Percentiles rank a stretch among this genome's conserved stretches.
Conservation (phyloP, 2,797 vertebrate genomes). For the Gymnopithys bicolor region DNA sequence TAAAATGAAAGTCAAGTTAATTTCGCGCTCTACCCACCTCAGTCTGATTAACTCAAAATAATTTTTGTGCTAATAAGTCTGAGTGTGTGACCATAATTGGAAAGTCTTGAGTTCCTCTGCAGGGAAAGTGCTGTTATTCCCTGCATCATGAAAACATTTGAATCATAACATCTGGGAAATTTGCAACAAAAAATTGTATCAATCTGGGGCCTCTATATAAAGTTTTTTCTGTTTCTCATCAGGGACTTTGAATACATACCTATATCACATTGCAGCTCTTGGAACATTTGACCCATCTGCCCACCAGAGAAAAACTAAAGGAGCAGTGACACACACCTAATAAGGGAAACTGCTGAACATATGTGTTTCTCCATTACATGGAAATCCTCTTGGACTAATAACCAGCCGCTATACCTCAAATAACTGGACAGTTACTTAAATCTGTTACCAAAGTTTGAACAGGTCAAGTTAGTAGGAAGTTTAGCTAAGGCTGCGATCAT, state of each 20-base stretch:
- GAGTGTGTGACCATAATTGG: constrained; percentile 20
- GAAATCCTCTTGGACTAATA: background rate
- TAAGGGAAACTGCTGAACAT: background rate
- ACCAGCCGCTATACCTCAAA: background rate
- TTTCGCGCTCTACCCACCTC: constrained; percentile 63
- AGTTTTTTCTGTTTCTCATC: constrained; percentile 16
- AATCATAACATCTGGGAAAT: constrained; percentile 23
- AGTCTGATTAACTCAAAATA: constrained; percentile 55
- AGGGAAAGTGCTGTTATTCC: constrained; percentile 11
- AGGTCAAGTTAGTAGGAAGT: background rate
- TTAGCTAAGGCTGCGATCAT: background rate
- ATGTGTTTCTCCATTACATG: background rate
- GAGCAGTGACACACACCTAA: background rate
- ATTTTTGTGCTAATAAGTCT: constrained; percentile 53
- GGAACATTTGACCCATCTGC: constrained; percentile 25
- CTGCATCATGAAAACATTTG: constrained; percentile 9
- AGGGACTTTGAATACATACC: background rate
- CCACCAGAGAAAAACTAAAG: background rate
- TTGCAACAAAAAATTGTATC: background rate
- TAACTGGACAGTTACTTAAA: background rate
- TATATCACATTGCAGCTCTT: background rate
- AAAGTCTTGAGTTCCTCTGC: constrained; percentile 24
- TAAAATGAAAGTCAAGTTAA: constrained; percentile 68
- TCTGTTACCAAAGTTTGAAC: background rate
- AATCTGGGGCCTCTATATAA: background rate